phyloP scores from a whole-genome alignment of 2,113 vertebrate genomes.

The Hystrix brachyura region DNA sequence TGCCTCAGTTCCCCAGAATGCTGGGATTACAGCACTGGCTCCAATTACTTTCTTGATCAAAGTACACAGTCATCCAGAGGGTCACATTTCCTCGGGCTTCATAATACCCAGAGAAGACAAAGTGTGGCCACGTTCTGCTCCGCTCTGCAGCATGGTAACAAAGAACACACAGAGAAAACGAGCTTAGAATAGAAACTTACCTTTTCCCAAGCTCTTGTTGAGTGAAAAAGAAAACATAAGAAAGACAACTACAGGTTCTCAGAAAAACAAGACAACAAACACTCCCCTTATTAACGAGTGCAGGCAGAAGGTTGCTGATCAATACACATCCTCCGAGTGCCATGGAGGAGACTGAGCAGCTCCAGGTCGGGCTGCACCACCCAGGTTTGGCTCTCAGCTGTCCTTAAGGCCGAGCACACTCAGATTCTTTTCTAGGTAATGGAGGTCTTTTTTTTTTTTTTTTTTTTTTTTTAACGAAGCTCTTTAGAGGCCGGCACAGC shows the following conservation, averaged over 20 bases:
- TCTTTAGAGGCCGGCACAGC: not conserved
- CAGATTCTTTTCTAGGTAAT: not conserved
- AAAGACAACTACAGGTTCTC: slow-evolving; percentile 49
- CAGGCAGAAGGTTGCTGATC: not conserved
- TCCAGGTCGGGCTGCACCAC: not conserved
- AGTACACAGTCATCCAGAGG: not conserved
- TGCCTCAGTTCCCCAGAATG: not conserved
- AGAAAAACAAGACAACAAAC: not conserved
- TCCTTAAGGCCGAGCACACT: not conserved
- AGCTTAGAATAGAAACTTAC: not conserved
- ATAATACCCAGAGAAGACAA: no score
- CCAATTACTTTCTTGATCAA: not conserved
- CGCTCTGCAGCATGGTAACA: not conserved
- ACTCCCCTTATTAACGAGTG: slow-evolving; percentile 27
- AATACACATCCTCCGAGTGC: not conserved
- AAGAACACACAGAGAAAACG: not conserved
- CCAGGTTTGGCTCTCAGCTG: not conserved
- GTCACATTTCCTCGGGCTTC: not conserved
- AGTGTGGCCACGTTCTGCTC: not conserved
- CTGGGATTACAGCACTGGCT: not conserved
- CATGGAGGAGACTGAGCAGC: not conserved
- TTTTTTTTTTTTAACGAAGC: no score
- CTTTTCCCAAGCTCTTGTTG: not conserved
- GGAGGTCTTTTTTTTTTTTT: not conserved
- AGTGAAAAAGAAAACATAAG: not conserved